Evolutionary conservation across 2,888 invertebrate genomes (phyloP).

Genomic region (Busseola fusca): DNA sequence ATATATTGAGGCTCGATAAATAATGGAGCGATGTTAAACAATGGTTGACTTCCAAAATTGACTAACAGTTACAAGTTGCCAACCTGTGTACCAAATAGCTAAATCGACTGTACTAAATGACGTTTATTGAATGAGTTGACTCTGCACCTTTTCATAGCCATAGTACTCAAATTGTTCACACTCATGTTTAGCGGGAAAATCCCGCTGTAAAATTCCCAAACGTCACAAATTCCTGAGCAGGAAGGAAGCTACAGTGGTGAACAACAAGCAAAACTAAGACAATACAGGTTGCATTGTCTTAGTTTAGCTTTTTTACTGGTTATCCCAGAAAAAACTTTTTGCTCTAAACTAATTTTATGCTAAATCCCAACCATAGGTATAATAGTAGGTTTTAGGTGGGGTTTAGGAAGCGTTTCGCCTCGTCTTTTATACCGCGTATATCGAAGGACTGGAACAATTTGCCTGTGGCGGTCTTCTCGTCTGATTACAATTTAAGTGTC

Average conservation of each 20-base stretch:
- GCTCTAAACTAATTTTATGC: not conserved
- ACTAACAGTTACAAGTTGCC: not conserved
- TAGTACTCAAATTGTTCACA: not conserved
- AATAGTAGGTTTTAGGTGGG: not conserved
- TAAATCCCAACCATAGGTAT: not conserved
- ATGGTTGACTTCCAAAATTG: not conserved
- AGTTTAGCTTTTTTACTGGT: not conserved
- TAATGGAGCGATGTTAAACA: not conserved
- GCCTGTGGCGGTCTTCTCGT: too few species aligned
- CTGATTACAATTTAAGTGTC: too few species aligned
- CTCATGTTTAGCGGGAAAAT: not conserved
- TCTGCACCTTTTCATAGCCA: not conserved
- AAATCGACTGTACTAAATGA: not conserved
- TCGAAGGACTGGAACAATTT: too few species aligned
- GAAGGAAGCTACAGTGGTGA: not conserved
- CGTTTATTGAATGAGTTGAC: not conserved
- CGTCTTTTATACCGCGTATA: too few species aligned
- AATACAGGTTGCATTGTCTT: not conserved
- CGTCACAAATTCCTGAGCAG: not conserved
- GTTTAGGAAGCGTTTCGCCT: too few species aligned
- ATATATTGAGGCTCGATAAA: not conserved
- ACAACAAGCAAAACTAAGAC: not conserved
- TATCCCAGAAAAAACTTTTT: not conserved
- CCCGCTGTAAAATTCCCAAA: not conserved
- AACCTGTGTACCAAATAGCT: not conserved